These are phyloP conservation scores for Ennomos quercinarius DNA, from an alignment of 2,888 invertebrate species.

Conservation along the genomic window DNA sequence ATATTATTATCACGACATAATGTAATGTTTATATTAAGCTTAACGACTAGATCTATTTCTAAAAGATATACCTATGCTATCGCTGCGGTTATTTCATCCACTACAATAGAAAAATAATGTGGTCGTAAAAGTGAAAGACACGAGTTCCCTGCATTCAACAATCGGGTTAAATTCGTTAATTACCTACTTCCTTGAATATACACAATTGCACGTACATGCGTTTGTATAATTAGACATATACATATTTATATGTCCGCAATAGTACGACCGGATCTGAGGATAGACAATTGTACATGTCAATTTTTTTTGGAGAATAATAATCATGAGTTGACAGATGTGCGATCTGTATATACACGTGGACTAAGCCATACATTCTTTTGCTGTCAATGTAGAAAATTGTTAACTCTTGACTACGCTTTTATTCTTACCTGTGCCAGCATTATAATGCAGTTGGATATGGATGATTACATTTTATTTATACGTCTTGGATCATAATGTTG, in stretches of 20 bases:
- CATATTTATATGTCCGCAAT: conserved; percentile 24
- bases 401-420: too few relatives aligned
- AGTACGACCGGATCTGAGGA: conserved; percentile 26
- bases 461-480: too few relatives aligned
- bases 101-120: conserved; percentile 49
- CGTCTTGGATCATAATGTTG: too few relatives aligned
- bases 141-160: conserved; percentile 42
- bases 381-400: too few relatives aligned
- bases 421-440: too few relatives aligned
- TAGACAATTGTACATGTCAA: conserved; percentile 23
- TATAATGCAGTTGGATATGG: too few relatives aligned
- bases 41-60: conserved; percentile 10
- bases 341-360: too few relatives aligned
- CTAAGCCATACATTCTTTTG: too few relatives aligned
- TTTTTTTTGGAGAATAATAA: conserved; percentile 1
- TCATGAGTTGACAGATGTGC: neutral
- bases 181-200: conserved; percentile 36
- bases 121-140: conserved; percentile 58
- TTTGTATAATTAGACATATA: conserved; percentile 30
- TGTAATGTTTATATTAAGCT: conserved; percentile 3
- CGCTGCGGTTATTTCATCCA: conserved; percentile 15
- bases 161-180: conserved; percentile 43
- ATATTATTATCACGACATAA: too few relatives aligned
- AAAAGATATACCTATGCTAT: conserved; percentile 1
- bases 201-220: conserved; percentile 22